Conservation (phyloP, 1,140 invertebrate genomes). For the Aricia agestis region DNA sequence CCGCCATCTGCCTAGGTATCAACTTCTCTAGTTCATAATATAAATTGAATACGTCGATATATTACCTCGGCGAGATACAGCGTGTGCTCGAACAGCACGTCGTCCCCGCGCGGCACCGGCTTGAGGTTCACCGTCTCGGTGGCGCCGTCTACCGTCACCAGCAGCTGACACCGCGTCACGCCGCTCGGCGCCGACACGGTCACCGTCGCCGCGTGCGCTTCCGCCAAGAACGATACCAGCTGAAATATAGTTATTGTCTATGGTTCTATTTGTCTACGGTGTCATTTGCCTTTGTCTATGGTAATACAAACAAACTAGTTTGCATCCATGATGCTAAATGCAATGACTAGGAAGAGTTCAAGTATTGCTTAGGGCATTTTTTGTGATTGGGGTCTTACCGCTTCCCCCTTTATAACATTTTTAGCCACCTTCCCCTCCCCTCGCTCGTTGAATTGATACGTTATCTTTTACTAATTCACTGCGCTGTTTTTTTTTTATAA, state of each 20-base stretch:
- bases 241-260: constrained; percentile 13
- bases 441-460: too few species aligned
- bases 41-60: not conserved
- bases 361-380: too few species aligned
- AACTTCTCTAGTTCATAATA: not conserved
- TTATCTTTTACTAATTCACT: too few species aligned
- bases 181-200: constrained; percentile 52
- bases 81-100: constrained; percentile 55
- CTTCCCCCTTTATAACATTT: too few species aligned
- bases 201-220: constrained; percentile 68
- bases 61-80: constrained; percentile 58
- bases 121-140: constrained; percentile 46
- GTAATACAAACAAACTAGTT: too few species aligned
- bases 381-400: too few species aligned
- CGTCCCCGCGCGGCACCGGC: constrained; percentile 36
- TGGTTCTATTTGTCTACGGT: not conserved
- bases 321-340: too few species aligned
- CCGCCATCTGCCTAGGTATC: too few species aligned
- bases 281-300: too few species aligned
- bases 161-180: constrained; percentile 47
- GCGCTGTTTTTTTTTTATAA: too few species aligned
- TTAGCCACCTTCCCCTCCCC: too few species aligned
- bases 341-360: too few species aligned
- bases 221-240: constrained; percentile 39
- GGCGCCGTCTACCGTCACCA: constrained; percentile 33